Base-by-base conservation (phyloP, 2,888 invertebrate genomes). In the Macrosiphum euphorbiae region DNA sequence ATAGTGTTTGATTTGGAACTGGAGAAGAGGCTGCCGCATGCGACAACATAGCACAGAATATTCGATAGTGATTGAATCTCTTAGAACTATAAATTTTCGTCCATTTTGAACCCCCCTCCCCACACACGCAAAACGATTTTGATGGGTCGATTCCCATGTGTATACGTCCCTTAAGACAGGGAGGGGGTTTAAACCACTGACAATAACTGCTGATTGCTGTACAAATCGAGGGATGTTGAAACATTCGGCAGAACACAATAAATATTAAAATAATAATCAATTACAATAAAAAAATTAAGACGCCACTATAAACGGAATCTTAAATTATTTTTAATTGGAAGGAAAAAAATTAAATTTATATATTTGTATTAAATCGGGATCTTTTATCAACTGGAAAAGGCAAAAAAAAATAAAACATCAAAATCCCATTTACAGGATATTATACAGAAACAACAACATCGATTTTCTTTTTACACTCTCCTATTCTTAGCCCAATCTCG, bases 71-170 rank as follows among this genome's bases (percentile, higher is more conserved):
- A 67, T 58, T 61, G 20, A 61, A 85, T 28, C 90, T 85, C 90
- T 93, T 85, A 61, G 20, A 85, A 28, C 89, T 90, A 85, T 93
- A 90, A 61, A 55, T 90, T 90, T 94, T 90, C 90, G 61, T 94
- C 61, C 85, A 41, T 90, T 61, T 90, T 85, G 58, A 90, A 26
- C 50, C 41, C 28, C 20, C 20, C 20, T 41, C 84, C 16, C 50
- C 61, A 11, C 47, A 13, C 20, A 7, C 10, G n/a, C 50, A 28
- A 58, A 86, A 28, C 24, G 61, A 58, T 58, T 90, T 93, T 61
- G 44, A 61, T 44, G 58, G 11, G 35, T 55, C 58, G 50, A 93
- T 93, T 93, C 93, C 58, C 93, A 10, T 90, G 88, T 35, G 61
- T 47, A 26, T n/a, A 47, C n/a, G 24, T 8, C 20, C 2, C 20